A percentile compares a stretch with the other conserved stretches of the same genome.
Evolutionary conservation across 2,888 invertebrate species (phyloP).

Genomic region (Perizoma flavofasciatum): DNA sequence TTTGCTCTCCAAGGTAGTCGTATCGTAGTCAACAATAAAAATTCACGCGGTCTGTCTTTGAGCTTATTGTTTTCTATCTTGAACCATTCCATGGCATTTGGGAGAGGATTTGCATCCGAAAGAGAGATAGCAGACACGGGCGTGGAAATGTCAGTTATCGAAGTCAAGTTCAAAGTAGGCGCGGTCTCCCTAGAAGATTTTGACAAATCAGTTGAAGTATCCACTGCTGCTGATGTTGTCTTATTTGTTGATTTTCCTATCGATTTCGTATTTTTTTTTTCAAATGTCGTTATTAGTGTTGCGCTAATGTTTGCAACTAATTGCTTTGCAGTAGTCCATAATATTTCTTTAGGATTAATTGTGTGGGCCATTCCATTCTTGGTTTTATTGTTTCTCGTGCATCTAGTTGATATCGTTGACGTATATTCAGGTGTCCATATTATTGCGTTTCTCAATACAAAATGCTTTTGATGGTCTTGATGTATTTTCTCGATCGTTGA

Average conservation of each 20-base stretch:
- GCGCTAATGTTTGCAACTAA: neutral
- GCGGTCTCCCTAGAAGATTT: slow-evolving; percentile 1
- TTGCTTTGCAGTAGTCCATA: neutral
- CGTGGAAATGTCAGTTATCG: slow-evolving; percentile 8
- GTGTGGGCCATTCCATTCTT: neutral
- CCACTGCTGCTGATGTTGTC: too few species aligned
- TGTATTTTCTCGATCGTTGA: slow-evolving; percentile 30
- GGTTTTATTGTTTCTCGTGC: slow-evolving; percentile 7
- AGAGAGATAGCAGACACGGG: neutral
- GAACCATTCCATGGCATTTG: slow-evolving; percentile 62
- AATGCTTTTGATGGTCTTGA: slow-evolving; percentile 19
- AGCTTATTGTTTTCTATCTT: slow-evolving; percentile 46
- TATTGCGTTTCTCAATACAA: slow-evolving; percentile 5
- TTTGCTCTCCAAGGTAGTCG: neutral
- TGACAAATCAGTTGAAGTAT: neutral
- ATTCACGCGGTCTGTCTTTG: slow-evolving; percentile 35
- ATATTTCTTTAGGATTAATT: neutral
- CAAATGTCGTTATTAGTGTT: neutral
- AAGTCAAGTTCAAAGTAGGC: neutral
- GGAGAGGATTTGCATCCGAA: slow-evolving; percentile 30
- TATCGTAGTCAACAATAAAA: slow-evolving; percentile 44
- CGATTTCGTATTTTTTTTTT: too few species aligned
- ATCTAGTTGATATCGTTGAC: slow-evolving; percentile 4
- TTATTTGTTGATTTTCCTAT: too few species aligned
- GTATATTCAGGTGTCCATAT: neutral